Base-by-base conservation (phyloP, 1,140 invertebrate genomes). In the Drosophila nebulosa region DNA sequence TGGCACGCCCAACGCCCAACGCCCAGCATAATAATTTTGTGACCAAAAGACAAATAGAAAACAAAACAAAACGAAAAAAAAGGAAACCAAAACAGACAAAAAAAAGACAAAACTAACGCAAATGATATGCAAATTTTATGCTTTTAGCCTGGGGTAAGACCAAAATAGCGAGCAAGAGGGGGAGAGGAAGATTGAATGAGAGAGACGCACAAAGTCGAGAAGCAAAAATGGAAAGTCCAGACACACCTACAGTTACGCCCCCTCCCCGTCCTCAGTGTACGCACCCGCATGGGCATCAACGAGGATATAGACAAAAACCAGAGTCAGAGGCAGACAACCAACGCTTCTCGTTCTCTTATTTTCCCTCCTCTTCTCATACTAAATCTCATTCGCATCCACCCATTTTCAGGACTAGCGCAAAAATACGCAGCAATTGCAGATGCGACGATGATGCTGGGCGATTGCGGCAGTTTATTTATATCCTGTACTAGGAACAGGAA, bases 71-170 rank as follows among this genome's bases (percentile, higher is more conserved):
- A 60, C 2, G 55, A 46, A 14, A 46, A 46, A 18, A 14, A 14
- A 4, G 35, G 35, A 36, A 36, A 36, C 12, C 7, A 46, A 89
- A 69, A 67, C 64, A 63, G 30, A 32, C 30, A 65, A 85, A 70
- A 60, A 60, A 66, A 68, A 72, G 63, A 58, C 14, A 21, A 18
- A 46, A 46, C 52, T 26, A 81, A 72, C 78, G 69, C 67, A 90
- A 90, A 90, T 90, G 74, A 90, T 90, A 90, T 90, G 86, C 86
- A 90, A 90, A 90, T 90, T 90, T 78, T 83, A 90, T 89, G 69
- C 80, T 71, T 26, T 61, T 67, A 69, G 78, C 81, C 81, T 71
- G 62, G 78, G 71, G 68, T 65, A 73, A 69, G 57, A 62, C 65
- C 57, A 51, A 61, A 74, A 56, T 30, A 10, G 27, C 7, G 27